Base-by-base conservation (phyloP, 2,888 invertebrate species). In the Melieria omissa region DNA sequence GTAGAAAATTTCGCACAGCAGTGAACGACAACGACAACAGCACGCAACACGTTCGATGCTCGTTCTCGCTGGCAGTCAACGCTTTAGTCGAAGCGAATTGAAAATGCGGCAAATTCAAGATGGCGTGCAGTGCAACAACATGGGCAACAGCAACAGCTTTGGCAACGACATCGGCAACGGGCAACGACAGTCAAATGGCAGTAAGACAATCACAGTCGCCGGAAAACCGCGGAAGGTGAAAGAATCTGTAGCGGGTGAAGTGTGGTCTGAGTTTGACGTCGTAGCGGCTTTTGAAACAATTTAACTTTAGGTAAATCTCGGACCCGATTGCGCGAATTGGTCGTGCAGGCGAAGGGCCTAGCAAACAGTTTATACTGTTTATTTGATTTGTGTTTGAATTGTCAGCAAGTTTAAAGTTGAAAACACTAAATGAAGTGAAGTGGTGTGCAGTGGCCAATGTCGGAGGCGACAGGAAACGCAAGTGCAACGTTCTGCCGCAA, bases 141-240 rank as follows among this genome's bases (percentile, higher is more conserved):
- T 29, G 3, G 29, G 29, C 29, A 29, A 29, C 29, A 29, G 29
- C 29, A 29, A 29, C 29, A 29, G 29, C 29, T 29, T 29, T 29
- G 29, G 29, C 29, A 29, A 29, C 29, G 29, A 42, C n/a, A 58
- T 4, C 6, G 42, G 49, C 58, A 66, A 66, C 49, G 14, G 47
- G 14, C 47, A 66, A 66, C 29, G 57, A 66, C 47, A 58, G 47
- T 58, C 58, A 29, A 29, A 29, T 29, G 29, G 29, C 29, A 66
- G 49, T 66, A 66, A 49, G 9, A 49, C 47, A 66, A 58, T 58
- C 58, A 66, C 58, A 66, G 66, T 66, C 66, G 66, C 66, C 66
- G 66, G 66, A 58, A 66, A 66, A 58, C 66, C 58, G 66, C 47
- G 47, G 66, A 66, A 66, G 66, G 58, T 66, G 58, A 29, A 14